Evolutionary conservation across 2,888 invertebrate genomes (phyloP).

Genomic region (Cantharis rufa): DNA sequence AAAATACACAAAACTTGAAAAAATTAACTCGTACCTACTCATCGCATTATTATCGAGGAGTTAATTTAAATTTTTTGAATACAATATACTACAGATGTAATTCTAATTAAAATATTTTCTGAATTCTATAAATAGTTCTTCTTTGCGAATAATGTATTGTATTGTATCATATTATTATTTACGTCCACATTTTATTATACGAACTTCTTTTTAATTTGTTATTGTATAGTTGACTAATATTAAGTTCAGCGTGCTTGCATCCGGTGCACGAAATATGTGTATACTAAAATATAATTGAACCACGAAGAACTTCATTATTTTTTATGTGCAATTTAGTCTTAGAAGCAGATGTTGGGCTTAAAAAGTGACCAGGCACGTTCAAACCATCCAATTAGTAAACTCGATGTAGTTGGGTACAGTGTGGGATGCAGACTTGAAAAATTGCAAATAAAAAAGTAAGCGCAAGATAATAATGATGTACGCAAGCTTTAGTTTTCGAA

Average conservation of each 20-base stretch:
- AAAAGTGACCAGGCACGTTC: constrained; percentile 38
- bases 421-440: constrained; percentile 25
- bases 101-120: not conserved
- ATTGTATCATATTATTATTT: not conserved
- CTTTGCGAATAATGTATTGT: not conserved
- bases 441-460: constrained; percentile 26
- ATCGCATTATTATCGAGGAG: not conserved
- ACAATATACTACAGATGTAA: too few species aligned
- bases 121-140: not conserved
- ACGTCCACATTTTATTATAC: not conserved
- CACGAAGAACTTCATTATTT: constrained; percentile 35
- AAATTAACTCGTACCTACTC: too few species aligned
- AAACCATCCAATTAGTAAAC: constrained; percentile 35
- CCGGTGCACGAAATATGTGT: constrained; percentile 7
- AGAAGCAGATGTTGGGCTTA: constrained; percentile 33
- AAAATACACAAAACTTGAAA: too few species aligned
- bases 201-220: not conserved
- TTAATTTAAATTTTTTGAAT: too few species aligned
- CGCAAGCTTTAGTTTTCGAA: not conserved
- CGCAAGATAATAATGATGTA: constrained; percentile 13
- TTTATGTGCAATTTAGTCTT: constrained; percentile 38
- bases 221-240: constrained; percentile 10
- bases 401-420: constrained; percentile 10
- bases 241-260: constrained; percentile 9
- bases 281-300: constrained; percentile 30